These are phyloP conservation scores for Ophiodon elongatus DNA, from an alignment of 2,113 vertebrate species.

Conservation along the genomic window DNA sequence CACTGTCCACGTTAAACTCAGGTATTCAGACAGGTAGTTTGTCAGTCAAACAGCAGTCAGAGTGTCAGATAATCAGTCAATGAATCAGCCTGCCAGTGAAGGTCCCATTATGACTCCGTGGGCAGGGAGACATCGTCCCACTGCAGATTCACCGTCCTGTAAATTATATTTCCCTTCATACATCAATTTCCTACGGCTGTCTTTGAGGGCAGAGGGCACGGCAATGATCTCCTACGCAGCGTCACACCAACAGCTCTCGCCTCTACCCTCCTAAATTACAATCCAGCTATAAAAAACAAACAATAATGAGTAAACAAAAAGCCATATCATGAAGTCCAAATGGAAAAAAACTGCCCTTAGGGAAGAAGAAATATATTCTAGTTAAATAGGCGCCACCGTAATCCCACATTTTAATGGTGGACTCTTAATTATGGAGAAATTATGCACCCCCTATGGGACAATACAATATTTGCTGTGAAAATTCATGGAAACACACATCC, in stretches of 20 bases:
- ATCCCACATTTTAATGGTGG: slow-evolving; percentile 55
- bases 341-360: slow-evolving; percentile 62
- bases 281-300: slow-evolving; percentile 53
- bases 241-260: slow-evolving; percentile 12
- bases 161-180: slow-evolving; percentile 41
- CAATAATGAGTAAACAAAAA: slow-evolving; percentile 71
- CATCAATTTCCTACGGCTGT: slow-evolving; percentile 52
- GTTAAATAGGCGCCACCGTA: slow-evolving; percentile 48
- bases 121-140: not conserved
- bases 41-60: slow-evolving; percentile 9
- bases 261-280: slow-evolving; percentile 54
- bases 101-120: slow-evolving; percentile 15
- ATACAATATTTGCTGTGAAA: slow-evolving; percentile 51
- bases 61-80: not conserved
- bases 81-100: slow-evolving; percentile 8
- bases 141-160: slow-evolving; percentile 25
- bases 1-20: not conserved
- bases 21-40: not conserved
- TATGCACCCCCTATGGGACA: slow-evolving; percentile 38
- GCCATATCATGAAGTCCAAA: slow-evolving; percentile 62
- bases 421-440: slow-evolving; percentile 72
- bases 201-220: slow-evolving; percentile 43
- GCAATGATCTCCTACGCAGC: slow-evolving; percentile 34
- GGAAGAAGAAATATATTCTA: slow-evolving; percentile 52
- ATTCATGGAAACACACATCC: slow-evolving; percentile 42